Base-by-base conservation (phyloP, 2,888 invertebrate genomes). In the Protophormia terraenovae region DNA sequence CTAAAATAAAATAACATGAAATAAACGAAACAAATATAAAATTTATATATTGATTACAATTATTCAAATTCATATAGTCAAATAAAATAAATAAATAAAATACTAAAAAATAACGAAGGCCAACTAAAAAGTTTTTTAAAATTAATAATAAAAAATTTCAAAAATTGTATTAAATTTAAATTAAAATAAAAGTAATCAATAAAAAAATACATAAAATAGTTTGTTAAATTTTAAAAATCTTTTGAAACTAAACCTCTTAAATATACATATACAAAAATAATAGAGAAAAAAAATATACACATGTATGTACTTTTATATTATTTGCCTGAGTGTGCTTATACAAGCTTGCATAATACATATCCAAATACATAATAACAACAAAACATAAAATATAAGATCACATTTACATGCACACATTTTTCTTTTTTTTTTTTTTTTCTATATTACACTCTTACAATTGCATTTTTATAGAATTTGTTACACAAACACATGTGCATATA, bases 31-130 rank as follows among this genome's bases (percentile, higher is more conserved):
- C 32, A 47, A 24, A 69, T 62, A 22, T 29, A 58, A 35, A 60
- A 35, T 69, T 38, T 69, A 60, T 58, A 60, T 69, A 69, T 78
- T 69, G 78, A 69, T 69, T 69, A 78, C 60, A 78, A 69, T 69
- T 69, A 78, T 69, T 69, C 60, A 78, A 78, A 69, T 69, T 47
- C 60, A 69, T 66, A 14, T 8, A 53, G n/a, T 24, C 8, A 53
- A 53, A 64, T 64, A 75, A 53, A 50, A 50, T 1, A 38, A 27
- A 41, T 5, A 62, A 73, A 73, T n/a, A 53, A 38, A 38, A 53
- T 3, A n/a, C 14, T n/a, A n/a, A 5, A 5, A 7, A 14, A 0
- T 7, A 41, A 16, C 7, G n/a, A 71, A n/a, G 38, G 3, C 19
- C 7, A 24, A 4, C 0, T 27, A 12, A 29, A 19, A 22, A 53